Evolutionary conservation across 2,888 invertebrate species (phyloP).

Genomic region (Stenodema calcarata): DNA sequence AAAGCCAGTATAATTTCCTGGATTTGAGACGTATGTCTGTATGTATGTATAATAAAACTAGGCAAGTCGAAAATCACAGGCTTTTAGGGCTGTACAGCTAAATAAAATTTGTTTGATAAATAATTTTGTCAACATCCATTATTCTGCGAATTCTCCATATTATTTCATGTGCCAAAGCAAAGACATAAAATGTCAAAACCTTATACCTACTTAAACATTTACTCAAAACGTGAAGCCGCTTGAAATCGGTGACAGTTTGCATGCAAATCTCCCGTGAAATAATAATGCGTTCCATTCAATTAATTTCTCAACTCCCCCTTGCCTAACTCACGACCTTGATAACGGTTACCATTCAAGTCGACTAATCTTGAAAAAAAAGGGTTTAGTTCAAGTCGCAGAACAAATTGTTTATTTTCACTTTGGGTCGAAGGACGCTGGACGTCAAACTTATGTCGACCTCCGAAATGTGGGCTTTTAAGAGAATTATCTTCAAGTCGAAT

Average conservation of each 20-base stretch:
- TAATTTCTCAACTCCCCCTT: neutral
- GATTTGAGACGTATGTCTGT: too few relatives aligned
- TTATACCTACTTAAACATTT: too few relatives aligned
- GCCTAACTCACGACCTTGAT: neutral
- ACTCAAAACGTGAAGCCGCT: neutral
- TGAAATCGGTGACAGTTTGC: neutral
- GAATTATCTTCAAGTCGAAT: conserved; percentile 7
- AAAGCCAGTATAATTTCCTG: too few relatives aligned
- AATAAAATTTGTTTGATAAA: too few relatives aligned
- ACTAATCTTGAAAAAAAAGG: neutral
- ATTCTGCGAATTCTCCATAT: too few relatives aligned
- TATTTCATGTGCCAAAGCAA: too few relatives aligned
- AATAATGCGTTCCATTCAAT: neutral
- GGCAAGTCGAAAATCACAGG: too few relatives aligned
- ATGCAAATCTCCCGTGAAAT: neutral
- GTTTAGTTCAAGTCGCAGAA: conserved; percentile 25
- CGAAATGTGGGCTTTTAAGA: conserved; percentile 13
- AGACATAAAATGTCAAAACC: too few relatives aligned
- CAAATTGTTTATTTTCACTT: conserved; percentile 29
- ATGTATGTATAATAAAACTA: too few relatives aligned
- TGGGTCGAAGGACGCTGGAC: neutral
- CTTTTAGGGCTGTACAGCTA: too few relatives aligned
- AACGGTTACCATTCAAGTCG: neutral
- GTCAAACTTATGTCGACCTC: neutral
- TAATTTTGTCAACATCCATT: too few relatives aligned